phyloP scores from a whole-genome alignment of 2,797 vertebrate species.

The Gallinago stenura region DNA sequence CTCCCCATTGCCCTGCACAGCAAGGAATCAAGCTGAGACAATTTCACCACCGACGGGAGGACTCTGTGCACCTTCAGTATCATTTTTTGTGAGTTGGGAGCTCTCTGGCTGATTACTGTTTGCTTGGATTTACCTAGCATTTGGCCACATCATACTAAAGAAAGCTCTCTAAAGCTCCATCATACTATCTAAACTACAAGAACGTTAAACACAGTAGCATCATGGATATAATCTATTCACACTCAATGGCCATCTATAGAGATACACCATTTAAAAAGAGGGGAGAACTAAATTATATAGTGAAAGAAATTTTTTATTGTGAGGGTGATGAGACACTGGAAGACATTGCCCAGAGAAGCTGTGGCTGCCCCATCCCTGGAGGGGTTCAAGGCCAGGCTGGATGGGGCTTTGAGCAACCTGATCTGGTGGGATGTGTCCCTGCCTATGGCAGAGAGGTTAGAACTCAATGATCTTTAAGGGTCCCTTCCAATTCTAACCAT shows the following conservation, averaged over 20 bases:
- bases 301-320: too few species aligned
- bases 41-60: not conserved
- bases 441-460: too few species aligned
- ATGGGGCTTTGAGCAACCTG: too few species aligned
- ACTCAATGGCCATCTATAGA: too few species aligned
- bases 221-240: not conserved
- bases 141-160: not conserved
- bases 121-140: not conserved
- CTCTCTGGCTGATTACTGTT: not conserved
- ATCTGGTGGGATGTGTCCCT: too few species aligned
- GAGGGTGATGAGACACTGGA: too few species aligned
- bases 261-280: not conserved
- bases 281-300: too few species aligned
- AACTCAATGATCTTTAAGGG: too few species aligned
- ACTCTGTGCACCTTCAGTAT: not conserved
- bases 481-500: too few species aligned
- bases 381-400: too few species aligned
- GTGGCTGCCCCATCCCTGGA: too few species aligned
- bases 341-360: too few species aligned
- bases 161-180: not conserved
- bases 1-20: rapidly evolving
- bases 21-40: not conserved
- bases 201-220: not conserved
- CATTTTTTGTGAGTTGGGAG: not conserved
- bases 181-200: not conserved